Evolutionary conservation across 2,113 vertebrate genomes (phyloP).

Genomic region (Grallaria varia): DNA sequence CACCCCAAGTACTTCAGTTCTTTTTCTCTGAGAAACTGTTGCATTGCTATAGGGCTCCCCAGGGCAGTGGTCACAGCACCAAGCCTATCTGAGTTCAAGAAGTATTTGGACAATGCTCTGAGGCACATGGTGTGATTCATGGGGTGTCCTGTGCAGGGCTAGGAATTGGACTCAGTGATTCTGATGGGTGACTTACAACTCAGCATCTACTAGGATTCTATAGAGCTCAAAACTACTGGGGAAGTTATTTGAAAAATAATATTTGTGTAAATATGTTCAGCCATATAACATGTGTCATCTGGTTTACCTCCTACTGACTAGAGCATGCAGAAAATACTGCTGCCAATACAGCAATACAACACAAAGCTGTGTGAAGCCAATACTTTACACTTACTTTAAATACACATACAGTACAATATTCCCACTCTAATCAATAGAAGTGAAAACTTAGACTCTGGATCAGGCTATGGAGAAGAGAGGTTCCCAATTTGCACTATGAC

Average conservation of each 20-base stretch:
- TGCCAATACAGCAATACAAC: background rate
- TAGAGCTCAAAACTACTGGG: background rate
- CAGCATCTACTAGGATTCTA: background rate
- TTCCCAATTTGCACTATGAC: background rate
- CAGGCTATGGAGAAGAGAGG: background rate
- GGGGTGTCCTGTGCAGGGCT: background rate
- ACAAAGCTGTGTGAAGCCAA: background rate
- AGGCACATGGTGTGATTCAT: background rate
- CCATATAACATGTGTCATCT: background rate
- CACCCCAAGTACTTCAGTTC: background rate
- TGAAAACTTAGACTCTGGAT: background rate
- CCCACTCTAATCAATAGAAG: background rate
- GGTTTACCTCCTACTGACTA: background rate
- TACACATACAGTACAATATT: background rate
- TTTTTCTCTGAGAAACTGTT: background rate
- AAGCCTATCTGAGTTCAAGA: background rate
- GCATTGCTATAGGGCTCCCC: background rate
- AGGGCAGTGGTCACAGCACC: background rate
- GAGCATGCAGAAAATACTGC: background rate
- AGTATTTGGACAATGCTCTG: background rate
- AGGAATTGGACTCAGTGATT: background rate
- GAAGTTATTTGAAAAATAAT: background rate
- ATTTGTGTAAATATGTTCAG: background rate
- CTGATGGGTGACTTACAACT: background rate
- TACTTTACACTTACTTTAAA: background rate